Evolutionary conservation across 2,888 invertebrate species (phyloP), one percentile per base, ranked within the genome.

Genomic region (Drosophila planitibia): DNA sequence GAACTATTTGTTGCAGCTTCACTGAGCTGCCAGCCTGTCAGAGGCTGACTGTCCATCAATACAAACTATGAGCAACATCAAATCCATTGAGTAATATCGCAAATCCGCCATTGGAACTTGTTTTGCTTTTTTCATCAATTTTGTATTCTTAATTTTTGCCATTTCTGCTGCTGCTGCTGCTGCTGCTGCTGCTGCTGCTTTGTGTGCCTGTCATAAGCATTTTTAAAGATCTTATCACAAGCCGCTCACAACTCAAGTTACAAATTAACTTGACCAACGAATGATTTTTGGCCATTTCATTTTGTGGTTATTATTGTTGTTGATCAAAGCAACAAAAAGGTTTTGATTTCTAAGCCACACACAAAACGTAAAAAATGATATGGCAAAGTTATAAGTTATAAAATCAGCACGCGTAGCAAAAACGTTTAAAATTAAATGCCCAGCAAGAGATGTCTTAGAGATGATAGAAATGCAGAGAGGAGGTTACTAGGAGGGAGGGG

Each of bases 371-470:
- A 70, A 74, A 79, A 72, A 67, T 70, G 54, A 74, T 66, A 65
- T 69, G 63, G 73, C 84, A 64, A 79, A 68, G 47, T 22, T 47
- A 68, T 47, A 71, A 64, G 80, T 75, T 73, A 77, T 79, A 79
- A 83, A 85, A 81, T 87, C 84, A 86, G 84, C 81, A 86, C 89
- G 91, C 91, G 86, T 83, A 86, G 86, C 89, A 68, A 72, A 90
- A 89, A 66, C 78, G 86, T 90, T 86, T 86, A 83, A 85, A 85
- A 71, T 80, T 59, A 65, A 88, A 85, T 79, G 75, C 72, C 78
- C 72, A 70, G 37, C 54, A 6, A 47, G 41, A 70, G 57, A 66
- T 55, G 53, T 35, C 22, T 47, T 9, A 16, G 7, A 47, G 22
- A 25, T 7, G 47, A 44, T 2, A 12, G 22, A 22, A 22, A 12